Evolutionary conservation across 2,888 invertebrate species (phyloP).

Genomic region (Brachycybe producta): DNA sequence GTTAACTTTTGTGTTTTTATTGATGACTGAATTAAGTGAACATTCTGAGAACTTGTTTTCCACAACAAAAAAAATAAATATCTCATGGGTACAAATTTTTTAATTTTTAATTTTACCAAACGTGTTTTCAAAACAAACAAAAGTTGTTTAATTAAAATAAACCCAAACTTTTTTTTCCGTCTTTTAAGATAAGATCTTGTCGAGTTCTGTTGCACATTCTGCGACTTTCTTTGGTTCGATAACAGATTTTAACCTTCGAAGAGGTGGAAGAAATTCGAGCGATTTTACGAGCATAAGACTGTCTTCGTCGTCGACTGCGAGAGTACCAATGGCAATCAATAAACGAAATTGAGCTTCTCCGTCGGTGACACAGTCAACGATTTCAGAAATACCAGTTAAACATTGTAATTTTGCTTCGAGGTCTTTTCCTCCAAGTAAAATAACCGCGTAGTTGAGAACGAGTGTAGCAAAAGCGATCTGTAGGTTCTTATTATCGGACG

Average conservation of each 20-base stretch:
- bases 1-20: no score
- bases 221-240: not conserved
- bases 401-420: conserved; percentile 33
- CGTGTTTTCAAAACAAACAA: no score
- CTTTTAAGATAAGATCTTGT: not conserved
- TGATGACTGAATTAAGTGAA: no score
- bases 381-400: conserved; percentile 42
- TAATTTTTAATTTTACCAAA: no score
- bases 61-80: no score
- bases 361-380: conserved; percentile 47
- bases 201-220: not conserved
- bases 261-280: conserved; percentile 20
- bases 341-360: conserved; percentile 61
- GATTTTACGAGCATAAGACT: conserved; percentile 19
- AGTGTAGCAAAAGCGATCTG: conserved; percentile 62
- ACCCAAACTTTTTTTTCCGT: no score
- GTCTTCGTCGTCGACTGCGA: conserved; percentile 36
- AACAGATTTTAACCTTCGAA: not conserved
- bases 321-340: conserved; percentile 62
- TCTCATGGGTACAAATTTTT: no score
- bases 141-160: no score
- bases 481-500: conserved; percentile 31
- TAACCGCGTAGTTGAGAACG: conserved; percentile 55
- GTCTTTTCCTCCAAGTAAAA: conserved; percentile 23
- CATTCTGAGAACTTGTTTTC: no score